Conservation (phyloP, 23 tunicate species). For the Halocynthia aurantium region DNA sequence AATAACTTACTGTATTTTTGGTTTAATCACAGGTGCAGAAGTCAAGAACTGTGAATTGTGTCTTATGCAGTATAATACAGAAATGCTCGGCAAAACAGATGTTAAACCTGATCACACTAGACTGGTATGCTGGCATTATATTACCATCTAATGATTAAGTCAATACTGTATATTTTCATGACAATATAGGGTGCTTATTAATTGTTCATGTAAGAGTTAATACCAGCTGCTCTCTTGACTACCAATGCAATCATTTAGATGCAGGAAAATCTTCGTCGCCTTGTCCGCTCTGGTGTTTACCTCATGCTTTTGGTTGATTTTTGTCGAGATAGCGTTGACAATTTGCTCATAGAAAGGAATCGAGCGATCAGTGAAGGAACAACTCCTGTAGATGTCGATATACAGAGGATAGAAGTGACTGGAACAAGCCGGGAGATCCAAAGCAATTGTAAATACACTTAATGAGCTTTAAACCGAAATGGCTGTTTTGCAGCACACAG, state of each 20-base stretch:
- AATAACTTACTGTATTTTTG: too few relatives aligned
- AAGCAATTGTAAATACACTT: not conserved
- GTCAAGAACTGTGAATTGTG: slow-evolving; percentile 63
- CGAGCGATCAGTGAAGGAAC: not conserved
- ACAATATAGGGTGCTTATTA: too few relatives aligned
- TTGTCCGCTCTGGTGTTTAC: slow-evolving; percentile 25
- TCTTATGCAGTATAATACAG: slow-evolving; percentile 51
- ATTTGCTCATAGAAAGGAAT: not conserved
- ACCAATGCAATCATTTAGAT: not conserved
- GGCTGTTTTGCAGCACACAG: too few relatives aligned
- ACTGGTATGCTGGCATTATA: slow-evolving; percentile 24
- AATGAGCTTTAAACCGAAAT: not conserved
- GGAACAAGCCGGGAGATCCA: not conserved
- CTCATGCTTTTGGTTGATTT: slow-evolving; percentile 25
- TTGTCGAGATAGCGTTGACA: slow-evolving; percentile 21
- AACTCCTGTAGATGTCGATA: not conserved
- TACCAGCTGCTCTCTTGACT: too few relatives aligned
- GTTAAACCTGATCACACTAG: slow-evolving; percentile 38
- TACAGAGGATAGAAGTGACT: not conserved
- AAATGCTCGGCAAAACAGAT: slow-evolving; percentile 55
- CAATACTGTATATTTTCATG: not conserved
- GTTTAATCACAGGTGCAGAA: slow-evolving; percentile 32
- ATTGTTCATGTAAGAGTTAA: too few relatives aligned
- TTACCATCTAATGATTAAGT: not conserved
- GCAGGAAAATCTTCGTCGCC: slow-evolving; percentile 15